These are phyloP conservation scores for Sebastes matsubarae DNA, from an alignment of 2,797 vertebrate genomes.

Conservation along the genomic window DNA sequence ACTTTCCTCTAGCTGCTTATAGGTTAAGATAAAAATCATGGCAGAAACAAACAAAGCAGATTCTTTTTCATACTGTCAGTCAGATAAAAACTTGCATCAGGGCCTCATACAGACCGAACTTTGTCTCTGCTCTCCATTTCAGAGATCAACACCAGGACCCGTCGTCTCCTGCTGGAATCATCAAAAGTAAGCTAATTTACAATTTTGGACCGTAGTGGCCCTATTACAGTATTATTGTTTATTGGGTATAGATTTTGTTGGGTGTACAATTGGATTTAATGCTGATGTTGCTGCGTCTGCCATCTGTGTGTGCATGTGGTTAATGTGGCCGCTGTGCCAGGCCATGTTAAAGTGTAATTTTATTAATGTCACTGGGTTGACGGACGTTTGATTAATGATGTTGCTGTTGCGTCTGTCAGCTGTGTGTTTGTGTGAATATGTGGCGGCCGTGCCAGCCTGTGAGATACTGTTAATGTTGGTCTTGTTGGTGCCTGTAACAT, in stretches of 20 bases:
- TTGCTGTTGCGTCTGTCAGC: neutral
- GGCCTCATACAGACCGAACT: neutral
- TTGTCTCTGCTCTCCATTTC: neutral
- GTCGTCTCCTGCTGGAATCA: neutral
- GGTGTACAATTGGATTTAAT: neutral
- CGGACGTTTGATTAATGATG: no score
- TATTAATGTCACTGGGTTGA: neutral
- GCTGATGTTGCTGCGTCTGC: neutral
- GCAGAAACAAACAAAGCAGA: no score
- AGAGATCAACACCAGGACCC: neutral
- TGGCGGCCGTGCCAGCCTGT: neutral
- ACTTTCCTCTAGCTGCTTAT: no score
- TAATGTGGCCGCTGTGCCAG: neutral
- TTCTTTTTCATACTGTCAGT: no score
- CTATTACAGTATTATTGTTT: neutral
- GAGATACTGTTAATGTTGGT: neutral
- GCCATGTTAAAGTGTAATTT: neutral
- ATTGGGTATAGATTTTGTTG: neutral
- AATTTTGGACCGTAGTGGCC: neutral
- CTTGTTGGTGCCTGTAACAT: neutral
- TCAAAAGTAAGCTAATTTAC: neutral
- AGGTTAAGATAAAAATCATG: no score
- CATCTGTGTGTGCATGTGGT: neutral
- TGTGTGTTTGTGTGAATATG: neutral
- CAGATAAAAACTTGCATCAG: no score